Evolutionary conservation across 2,888 invertebrate genomes (phyloP).

Genomic region (Eustalomyia histrio): DNA sequence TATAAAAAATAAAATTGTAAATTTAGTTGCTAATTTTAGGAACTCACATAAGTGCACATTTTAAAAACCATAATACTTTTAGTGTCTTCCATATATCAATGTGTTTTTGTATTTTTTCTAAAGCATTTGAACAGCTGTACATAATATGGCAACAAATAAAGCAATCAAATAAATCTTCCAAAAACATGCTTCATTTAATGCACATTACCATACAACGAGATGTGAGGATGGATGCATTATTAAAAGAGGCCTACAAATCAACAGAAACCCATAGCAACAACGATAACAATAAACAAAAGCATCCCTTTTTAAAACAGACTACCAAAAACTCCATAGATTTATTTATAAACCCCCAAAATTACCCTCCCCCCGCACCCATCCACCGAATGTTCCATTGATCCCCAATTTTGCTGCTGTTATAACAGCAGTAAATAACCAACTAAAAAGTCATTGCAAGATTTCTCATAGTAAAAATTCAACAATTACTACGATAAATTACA

Average conservation of each 20-base stretch:
- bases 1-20: too few species aligned
- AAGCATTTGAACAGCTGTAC: conserved; percentile 57
- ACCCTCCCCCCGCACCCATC: too few species aligned
- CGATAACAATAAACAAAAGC: too few species aligned
- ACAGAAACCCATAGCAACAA: conserved; percentile 33
- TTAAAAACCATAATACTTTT: conserved; percentile 19
- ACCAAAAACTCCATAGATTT: conserved; percentile 7
- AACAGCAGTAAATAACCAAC: conserved; percentile 46
- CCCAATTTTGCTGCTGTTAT: neutral
- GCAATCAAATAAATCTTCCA: conserved; percentile 78
- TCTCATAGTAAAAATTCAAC: conserved; percentile 44
- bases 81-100: conserved; percentile 40
- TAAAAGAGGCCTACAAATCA: conserved; percentile 59
- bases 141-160: conserved; percentile 70
- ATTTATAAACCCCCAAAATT: conserved; percentile 1
- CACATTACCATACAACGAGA: conserved; percentile 73
- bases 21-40: too few species aligned
- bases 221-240: conserved; percentile 53
- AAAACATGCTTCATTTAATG: conserved; percentile 78
- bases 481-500: conserved; percentile 63
- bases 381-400: too few species aligned
- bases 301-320: conserved; percentile 19
- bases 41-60: too few species aligned
- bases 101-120: neutral
- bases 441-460: conserved; percentile 57